phyloP scores from a whole-genome alignment of 64 coral and sea anemone species.

The Dendrophyllia cribrosa region DNA sequence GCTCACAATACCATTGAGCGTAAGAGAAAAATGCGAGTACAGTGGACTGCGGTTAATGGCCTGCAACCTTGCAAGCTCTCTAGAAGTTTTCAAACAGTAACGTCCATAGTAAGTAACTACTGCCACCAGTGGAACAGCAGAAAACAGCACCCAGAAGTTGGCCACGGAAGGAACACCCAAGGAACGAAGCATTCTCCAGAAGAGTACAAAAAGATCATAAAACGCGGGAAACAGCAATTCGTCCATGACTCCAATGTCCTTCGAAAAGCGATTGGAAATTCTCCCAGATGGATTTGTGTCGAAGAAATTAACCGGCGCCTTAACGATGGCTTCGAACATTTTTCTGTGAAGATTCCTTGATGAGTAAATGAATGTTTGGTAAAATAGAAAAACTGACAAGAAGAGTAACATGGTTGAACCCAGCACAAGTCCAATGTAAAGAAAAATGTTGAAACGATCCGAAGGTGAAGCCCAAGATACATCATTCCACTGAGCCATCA shows the following conservation, averaged over 20 bases:
- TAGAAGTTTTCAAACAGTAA: slow-evolving; percentile 37
- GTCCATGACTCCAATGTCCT: slow-evolving; percentile 64
- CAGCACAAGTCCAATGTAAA: slow-evolving; percentile 21
- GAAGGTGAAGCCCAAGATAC: slow-evolving; percentile 22
- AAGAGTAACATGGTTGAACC: slow-evolving; percentile 15
- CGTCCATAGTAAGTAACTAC: slow-evolving; percentile 4
- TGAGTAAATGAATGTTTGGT: slow-evolving; percentile 3
- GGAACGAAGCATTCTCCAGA: background rate
- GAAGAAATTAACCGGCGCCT: slow-evolving; percentile 46
- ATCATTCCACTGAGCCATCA: slow-evolving; percentile 39
- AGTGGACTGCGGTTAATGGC: slow-evolving; percentile 43
- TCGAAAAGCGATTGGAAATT: slow-evolving; percentile 58
- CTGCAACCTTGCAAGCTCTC: slow-evolving; percentile 35
- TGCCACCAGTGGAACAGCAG: background rate
- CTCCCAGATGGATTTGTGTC: slow-evolving; percentile 55
- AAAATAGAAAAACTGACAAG: background rate
- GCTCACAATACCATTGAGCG: slow-evolving; percentile 22
- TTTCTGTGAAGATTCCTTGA: slow-evolving; percentile 52
- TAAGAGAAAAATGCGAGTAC: slow-evolving; percentile 58
- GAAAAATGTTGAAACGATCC: background rate
- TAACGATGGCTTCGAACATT: slow-evolving; percentile 22
- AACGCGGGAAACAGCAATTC: slow-evolving; percentile 5
- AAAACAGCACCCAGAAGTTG: slow-evolving; percentile 31
- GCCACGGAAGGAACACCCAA: slow-evolving; percentile 37
- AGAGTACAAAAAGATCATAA: background rate